A percentile compares a stretch with the other conserved stretches of the same genome.
Conservation (phyloP, 1,140 invertebrate genomes). For the Drosophila orena region DNA sequence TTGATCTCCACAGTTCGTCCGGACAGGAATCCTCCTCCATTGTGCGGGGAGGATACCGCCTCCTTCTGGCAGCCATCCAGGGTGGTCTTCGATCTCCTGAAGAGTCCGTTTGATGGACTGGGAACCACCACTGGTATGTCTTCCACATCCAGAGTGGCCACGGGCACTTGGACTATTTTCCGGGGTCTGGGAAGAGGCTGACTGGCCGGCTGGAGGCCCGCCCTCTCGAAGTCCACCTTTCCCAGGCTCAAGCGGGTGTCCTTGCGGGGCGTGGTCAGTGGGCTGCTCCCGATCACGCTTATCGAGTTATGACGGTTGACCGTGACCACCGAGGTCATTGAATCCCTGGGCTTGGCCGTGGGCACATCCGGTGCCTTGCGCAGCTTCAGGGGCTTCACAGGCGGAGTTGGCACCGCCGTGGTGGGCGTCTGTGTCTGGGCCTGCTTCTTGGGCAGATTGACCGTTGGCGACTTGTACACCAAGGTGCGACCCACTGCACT, state of each 20-base stretch:
- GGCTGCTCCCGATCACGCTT: slow-evolving; percentile 51
- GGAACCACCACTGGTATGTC: slow-evolving; percentile 40
- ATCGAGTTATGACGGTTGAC: slow-evolving; percentile 79
- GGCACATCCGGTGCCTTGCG: slow-evolving; percentile 82
- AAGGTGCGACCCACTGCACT: slow-evolving; percentile 79
- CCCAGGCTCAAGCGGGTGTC: slow-evolving; percentile 79
- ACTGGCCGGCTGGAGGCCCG: slow-evolving; percentile 62
- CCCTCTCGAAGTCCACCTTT: slow-evolving; percentile 72
- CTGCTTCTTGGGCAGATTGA: slow-evolving; percentile 79
- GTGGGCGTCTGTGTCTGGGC: slow-evolving; percentile 75
- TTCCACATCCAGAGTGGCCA: slow-evolving; percentile 77
- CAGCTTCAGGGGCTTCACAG: slow-evolving; percentile 69
- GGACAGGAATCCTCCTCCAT: slow-evolving; percentile 42
- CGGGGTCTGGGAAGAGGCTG: slow-evolving; percentile 75
- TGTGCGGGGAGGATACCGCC: slow-evolving; percentile 11
- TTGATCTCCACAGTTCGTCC: slow-evolving; percentile 79
- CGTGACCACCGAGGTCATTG: slow-evolving; percentile 46
- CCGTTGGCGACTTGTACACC: slow-evolving; percentile 81
- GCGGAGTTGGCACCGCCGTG: slow-evolving; percentile 50
- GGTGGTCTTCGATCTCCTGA: slow-evolving; percentile 78
- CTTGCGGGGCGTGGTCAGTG: slow-evolving; percentile 48
- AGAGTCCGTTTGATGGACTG: slow-evolving; percentile 60
- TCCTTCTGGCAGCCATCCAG: slow-evolving; percentile 57
- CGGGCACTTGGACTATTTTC: slow-evolving; percentile 77
- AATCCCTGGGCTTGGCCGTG: slow-evolving; percentile 68